A percentile compares a stretch with the other conserved stretches of the same genome.
phyloP scores from a whole-genome alignment of 2,797 vertebrate species.

The Falco naumanni region DNA sequence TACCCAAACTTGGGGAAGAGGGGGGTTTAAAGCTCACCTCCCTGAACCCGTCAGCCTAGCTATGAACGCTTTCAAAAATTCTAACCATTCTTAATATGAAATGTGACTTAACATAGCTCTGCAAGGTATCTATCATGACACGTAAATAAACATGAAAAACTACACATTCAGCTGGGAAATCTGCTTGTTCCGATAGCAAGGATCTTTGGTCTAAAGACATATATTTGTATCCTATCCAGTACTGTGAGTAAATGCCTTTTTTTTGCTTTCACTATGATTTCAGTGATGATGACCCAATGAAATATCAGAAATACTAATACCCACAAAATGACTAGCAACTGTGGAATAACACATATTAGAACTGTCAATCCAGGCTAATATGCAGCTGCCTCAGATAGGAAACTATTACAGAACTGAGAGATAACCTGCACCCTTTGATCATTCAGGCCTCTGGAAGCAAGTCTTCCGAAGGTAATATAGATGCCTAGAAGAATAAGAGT shows the following conservation, averaged over 20 bases:
- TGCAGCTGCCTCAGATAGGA: neutral
- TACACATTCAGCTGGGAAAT: neutral
- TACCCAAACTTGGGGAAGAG: neutral
- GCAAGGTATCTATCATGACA: neutral
- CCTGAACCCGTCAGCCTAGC: neutral
- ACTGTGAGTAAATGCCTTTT: neutral
- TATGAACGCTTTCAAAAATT: neutral
- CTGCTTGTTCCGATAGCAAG: neutral
- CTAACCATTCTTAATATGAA: neutral
- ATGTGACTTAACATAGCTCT: neutral
- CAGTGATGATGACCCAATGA: neutral
- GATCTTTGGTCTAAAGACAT: neutral
- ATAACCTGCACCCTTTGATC: constrained; percentile 21
- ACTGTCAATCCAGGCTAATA: constrained; percentile 40
- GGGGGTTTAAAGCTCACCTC: neutral
- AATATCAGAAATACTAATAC: constrained; percentile 46
- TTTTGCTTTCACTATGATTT: constrained; percentile 16
- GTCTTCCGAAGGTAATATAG: neutral
- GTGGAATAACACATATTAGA: constrained; percentile 34
- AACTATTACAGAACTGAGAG: neutral
- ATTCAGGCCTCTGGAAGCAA: neutral
- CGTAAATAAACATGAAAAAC: neutral
- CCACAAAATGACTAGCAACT: constrained; percentile 6
- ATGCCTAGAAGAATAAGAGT: neutral
- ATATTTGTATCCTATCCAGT: constrained; percentile 9